Evolutionary conservation across 2,888 invertebrate genomes (phyloP).

Genomic region (Athalia cordata): DNA sequence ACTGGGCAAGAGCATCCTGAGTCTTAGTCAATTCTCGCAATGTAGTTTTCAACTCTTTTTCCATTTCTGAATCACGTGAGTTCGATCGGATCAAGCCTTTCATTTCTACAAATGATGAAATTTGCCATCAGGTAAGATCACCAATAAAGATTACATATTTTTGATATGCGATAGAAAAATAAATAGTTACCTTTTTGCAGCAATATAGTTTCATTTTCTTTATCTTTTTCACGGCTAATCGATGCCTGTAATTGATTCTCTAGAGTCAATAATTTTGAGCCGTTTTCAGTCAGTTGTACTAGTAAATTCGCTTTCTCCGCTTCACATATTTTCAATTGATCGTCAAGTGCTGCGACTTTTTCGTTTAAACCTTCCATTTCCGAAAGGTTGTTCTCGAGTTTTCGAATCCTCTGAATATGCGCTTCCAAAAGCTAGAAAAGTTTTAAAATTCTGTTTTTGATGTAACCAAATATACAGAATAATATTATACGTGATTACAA

Average conservation of each 20-base stretch:
- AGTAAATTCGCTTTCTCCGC: slow-evolving; percentile 48
- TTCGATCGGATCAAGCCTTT: slow-evolving; percentile 57
- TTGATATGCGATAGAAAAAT: not conserved
- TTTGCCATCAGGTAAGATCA: not conserved
- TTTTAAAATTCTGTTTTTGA: not conserved
- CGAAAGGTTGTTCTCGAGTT: slow-evolving; percentile 51
- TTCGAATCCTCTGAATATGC: slow-evolving; percentile 48
- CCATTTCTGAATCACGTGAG: slow-evolving; percentile 52
- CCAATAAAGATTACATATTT: not conserved
- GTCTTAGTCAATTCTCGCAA: slow-evolving; percentile 56
- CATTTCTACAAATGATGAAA: slow-evolving; percentile 53
- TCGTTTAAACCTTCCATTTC: slow-evolving; percentile 40
- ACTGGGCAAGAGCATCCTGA: slow-evolving; percentile 50
- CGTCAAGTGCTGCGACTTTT: slow-evolving; percentile 50
- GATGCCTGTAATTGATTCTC: slow-evolving; percentile 50
- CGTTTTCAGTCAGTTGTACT: slow-evolving; percentile 42
- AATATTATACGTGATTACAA: not conserved
- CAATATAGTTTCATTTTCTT: slow-evolving; percentile 63
- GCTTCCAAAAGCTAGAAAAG: slow-evolving; percentile 51
- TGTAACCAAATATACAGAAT: not conserved
- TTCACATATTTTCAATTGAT: slow-evolving; percentile 50
- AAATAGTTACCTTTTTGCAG: slow-evolving; percentile 61
- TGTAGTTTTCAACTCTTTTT: slow-evolving; percentile 58
- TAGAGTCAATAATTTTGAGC: slow-evolving; percentile 47
- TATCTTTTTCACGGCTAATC: slow-evolving; percentile 58